These are phyloP conservation scores for Drosophila stalkeri DNA, from an alignment of 2,888 invertebrate species.

Conservation along the genomic window DNA sequence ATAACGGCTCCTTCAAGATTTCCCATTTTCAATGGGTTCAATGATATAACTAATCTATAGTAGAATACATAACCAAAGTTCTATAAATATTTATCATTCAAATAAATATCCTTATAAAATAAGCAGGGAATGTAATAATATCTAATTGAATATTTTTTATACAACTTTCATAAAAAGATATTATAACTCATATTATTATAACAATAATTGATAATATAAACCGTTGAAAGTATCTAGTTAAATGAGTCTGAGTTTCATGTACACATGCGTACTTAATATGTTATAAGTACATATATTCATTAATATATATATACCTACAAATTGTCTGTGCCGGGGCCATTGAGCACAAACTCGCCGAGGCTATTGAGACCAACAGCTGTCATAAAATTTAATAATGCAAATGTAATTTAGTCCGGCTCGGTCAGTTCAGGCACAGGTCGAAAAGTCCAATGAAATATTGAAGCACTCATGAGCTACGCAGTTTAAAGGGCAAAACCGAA, in stretches of 20 bases:
- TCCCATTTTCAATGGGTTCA: too few species aligned
- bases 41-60: too few species aligned
- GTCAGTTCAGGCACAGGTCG: constrained; percentile 45
- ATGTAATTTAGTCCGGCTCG: constrained; percentile 81
- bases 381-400: constrained; percentile 84
- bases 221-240: background rate
- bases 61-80: too few species aligned
- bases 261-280: background rate
- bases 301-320: background rate
- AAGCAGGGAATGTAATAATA: too few species aligned
- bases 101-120: too few species aligned
- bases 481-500: constrained; percentile 1
- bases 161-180: background rate
- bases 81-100: too few species aligned
- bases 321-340: background rate
- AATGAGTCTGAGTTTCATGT: too few species aligned
- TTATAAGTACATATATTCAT: background rate
- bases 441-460: constrained; percentile 13
- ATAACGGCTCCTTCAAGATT: too few species aligned
- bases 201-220: background rate
- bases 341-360: background rate
- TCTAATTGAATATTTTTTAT: background rate
- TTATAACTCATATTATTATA: background rate
- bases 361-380: constrained; percentile 59
- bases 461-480: constrained; percentile 4